These are phyloP conservation scores for Trichopria drosophilae DNA, from an alignment of 2,888 invertebrate species.

Conservation along the genomic window DNA sequence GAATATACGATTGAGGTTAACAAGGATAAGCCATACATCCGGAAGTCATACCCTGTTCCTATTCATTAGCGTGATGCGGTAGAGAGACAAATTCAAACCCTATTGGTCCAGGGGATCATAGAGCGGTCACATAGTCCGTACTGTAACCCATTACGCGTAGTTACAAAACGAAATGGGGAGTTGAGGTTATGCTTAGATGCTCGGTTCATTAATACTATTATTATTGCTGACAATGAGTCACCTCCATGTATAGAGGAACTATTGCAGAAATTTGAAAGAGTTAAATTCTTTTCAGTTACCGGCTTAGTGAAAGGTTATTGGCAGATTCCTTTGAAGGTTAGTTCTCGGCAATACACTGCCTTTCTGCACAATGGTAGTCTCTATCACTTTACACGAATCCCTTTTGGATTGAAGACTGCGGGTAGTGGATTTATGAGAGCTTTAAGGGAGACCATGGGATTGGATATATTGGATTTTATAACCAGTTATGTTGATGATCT, in stretches of 20 bases:
- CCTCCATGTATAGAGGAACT: too few species aligned
- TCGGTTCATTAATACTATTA: too few species aligned
- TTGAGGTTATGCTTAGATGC: too few species aligned
- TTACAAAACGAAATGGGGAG: too few species aligned
- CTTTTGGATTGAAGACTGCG: slow-evolving; percentile 8
- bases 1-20: not conserved
- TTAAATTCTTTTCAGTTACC: slow-evolving; percentile 60
- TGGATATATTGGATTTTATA: slow-evolving; percentile 36
- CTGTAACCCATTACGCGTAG: not conserved
- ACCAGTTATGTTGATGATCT: slow-evolving; percentile 44
- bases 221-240: too few species aligned
- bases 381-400: slow-evolving; percentile 1
- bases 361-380: not conserved
- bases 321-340: not conserved
- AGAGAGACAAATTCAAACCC: not conserved
- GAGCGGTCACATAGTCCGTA: not conserved
- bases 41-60: not conserved
- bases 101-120: not conserved
- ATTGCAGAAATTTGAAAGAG: too few species aligned
- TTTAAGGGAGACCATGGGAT: slow-evolving; percentile 35
- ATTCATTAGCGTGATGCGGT: not conserved
- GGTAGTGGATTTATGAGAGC: slow-evolving; percentile 4
- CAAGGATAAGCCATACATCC: not conserved
- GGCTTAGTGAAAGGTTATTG: slow-evolving; percentile 47
- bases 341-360: slow-evolving; percentile 11